Evolutionary conservation across 1,140 invertebrate species (phyloP).

Genomic region (Schmidtea mediterranea): DNA sequence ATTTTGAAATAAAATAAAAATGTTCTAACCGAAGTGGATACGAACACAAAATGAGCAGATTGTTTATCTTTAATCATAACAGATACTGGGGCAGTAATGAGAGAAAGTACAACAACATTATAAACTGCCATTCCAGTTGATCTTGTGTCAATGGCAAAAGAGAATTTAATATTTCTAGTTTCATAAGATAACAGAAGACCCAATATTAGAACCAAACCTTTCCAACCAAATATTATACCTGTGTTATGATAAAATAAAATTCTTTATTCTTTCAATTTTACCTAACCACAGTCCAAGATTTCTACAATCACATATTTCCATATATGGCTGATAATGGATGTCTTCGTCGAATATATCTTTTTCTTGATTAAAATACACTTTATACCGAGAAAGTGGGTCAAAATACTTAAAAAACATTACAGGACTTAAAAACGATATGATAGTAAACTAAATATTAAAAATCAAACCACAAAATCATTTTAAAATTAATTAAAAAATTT

Average conservation of each 20-base stretch:
- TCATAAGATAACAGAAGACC: conserved; percentile 89
- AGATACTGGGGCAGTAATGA: conserved; percentile 83
- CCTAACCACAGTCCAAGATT: conserved; percentile 29
- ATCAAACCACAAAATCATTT: too few species aligned
- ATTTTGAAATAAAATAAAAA: too few species aligned
- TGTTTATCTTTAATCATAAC: conserved; percentile 83
- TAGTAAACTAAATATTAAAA: too few species aligned
- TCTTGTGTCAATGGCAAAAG: conserved; percentile 42
- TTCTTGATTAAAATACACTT: too few species aligned
- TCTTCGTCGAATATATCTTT: conserved; percentile 36
- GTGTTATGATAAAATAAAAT: conserved; percentile 12
- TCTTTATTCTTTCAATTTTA: too few species aligned
- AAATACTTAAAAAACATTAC: too few species aligned
- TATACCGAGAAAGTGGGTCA: too few species aligned
- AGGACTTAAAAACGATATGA: too few species aligned
- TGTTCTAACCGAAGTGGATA: conserved; percentile 40
- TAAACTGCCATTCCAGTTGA: conserved; percentile 98
- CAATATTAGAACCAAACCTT: conserved; percentile 76
- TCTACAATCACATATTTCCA: conserved; percentile 81
- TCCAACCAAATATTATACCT: conserved; percentile 81
- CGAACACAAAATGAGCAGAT: conserved; percentile 83
- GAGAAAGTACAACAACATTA: conserved; percentile 82
- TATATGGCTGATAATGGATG: conserved; percentile 69
- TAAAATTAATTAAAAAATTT: too few species aligned
- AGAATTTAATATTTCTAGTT: conserved; percentile 65